A percentile compares a stretch with the other conserved stretches of the same genome.
Evolutionary conservation across 2,888 invertebrate genomes (phyloP).

Genomic region (Phymatocera aterrima): DNA sequence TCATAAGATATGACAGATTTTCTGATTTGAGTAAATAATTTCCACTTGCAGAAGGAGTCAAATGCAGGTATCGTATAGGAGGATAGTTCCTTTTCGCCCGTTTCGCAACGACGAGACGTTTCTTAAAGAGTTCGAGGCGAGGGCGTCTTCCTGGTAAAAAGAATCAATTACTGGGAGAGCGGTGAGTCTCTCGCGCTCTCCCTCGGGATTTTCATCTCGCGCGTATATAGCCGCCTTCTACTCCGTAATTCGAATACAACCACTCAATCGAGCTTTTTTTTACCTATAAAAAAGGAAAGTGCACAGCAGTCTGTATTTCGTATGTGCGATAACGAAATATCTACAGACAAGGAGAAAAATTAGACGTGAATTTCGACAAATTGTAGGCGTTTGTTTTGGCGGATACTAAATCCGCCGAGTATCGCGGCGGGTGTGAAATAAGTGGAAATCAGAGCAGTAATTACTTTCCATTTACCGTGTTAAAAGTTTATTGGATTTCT

Average conservation of each 20-base stretch:
- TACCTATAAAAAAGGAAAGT: background rate
- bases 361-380: background rate
- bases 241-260: background rate
- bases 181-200: background rate
- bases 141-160: background rate
- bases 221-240: background rate
- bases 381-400: background rate
- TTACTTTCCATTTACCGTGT: no score
- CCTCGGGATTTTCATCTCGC: background rate
- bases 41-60: background rate
- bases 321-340: no score
- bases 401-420: no score
- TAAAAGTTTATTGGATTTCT: no score
- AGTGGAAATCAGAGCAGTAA: no score
- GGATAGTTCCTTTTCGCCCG: background rate
- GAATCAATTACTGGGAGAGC: constrained; percentile 29
- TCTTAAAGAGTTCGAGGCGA: background rate
- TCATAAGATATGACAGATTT: background rate
- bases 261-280: background rate
- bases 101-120: background rate
- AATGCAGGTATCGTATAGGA: background rate
- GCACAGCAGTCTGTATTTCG: no score
- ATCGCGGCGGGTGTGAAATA: no score
- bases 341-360: no score
- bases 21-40: background rate